These are phyloP conservation scores for Enteromius trimaculatus DNA, from an alignment of 2,797 vertebrate species.

Conservation along the genomic window DNA sequence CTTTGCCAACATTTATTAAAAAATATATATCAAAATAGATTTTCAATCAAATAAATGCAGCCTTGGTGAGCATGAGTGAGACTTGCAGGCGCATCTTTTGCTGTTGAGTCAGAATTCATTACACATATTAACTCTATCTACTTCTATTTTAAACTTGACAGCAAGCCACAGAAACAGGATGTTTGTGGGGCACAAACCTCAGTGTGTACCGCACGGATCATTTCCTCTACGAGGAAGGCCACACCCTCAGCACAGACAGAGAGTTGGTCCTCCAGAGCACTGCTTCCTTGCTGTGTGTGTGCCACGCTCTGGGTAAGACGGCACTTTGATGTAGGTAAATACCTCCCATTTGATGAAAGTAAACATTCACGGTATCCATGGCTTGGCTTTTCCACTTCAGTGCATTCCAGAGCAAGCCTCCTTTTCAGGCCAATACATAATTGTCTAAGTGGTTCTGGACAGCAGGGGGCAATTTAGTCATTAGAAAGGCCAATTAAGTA, in stretches of 20 bases:
- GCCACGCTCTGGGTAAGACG: conserved; percentile 35
- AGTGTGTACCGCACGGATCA: conserved; percentile 22
- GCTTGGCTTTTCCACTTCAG: conserved; percentile 38
- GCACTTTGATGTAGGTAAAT: conserved; percentile 53
- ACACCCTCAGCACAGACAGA: conserved; percentile 22
- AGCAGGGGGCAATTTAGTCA: conserved; percentile 81
- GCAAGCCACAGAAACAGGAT: conserved; percentile 21
- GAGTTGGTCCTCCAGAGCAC: conserved; percentile 16
- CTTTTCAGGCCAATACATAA: conserved; percentile 75
- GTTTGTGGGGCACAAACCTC: conserved; percentile 16
- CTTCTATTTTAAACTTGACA: conserved; percentile 10
- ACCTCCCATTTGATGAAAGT: conserved; percentile 59
- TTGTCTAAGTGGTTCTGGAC: conserved; percentile 82
- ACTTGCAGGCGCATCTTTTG: not conserved
- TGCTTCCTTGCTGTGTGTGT: conserved; percentile 4
- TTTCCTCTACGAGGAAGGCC: conserved; percentile 35
- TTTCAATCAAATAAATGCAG: not conserved
- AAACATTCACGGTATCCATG: conserved; percentile 45
- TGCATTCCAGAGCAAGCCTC: conserved; percentile 59
- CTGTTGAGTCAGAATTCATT: conserved; percentile 4
- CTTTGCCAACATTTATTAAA: not conserved
- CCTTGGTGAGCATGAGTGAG: not conserved
- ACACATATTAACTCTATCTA: not conserved
- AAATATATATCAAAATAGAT: not conserved
- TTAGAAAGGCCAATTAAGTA: conserved; percentile 81